phyloP scores from a whole-genome alignment of 1,140 invertebrate species.

The Cotesia typhae region DNA sequence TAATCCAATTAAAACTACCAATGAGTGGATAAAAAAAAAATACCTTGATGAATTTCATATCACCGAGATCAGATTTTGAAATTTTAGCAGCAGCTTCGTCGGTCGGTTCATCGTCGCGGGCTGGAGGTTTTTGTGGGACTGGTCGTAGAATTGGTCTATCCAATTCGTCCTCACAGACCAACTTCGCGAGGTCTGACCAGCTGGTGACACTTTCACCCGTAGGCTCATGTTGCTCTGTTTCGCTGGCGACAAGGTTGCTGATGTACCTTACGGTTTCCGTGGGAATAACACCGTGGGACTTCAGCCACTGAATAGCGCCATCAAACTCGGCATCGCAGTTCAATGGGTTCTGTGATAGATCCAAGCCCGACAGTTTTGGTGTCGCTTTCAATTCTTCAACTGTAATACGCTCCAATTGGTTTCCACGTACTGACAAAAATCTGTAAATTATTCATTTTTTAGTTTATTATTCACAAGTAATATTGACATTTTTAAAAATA shows the following conservation, averaged over 20 bases:
- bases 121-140: background rate
- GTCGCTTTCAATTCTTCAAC: conserved; percentile 59
- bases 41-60: conserved; percentile 14
- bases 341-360: conserved; percentile 61
- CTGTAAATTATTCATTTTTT: conserved; percentile 39
- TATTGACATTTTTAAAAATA: too few relatives aligned
- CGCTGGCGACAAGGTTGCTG: conserved; percentile 38
- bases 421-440: conserved; percentile 56
- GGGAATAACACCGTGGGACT: conserved; percentile 55
- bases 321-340: conserved; percentile 61
- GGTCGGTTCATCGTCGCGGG: background rate
- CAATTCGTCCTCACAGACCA: conserved; percentile 50
- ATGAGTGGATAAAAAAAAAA: conserved; percentile 2
- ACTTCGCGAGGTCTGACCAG: conserved; percentile 57
- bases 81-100: conserved; percentile 18
- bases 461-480: too few relatives aligned
- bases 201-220: conserved; percentile 47
- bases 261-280: conserved; percentile 45
- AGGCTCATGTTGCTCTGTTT: conserved; percentile 28
- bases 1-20: background rate
- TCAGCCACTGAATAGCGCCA: conserved; percentile 60
- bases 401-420: conserved; percentile 55
- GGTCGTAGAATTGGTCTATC: conserved; percentile 47
- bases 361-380: conserved; percentile 57
- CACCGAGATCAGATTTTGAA: conserved; percentile 30